Base-by-base conservation (phyloP, 2,797 vertebrate genomes). In the Labeo calbasu region DNA sequence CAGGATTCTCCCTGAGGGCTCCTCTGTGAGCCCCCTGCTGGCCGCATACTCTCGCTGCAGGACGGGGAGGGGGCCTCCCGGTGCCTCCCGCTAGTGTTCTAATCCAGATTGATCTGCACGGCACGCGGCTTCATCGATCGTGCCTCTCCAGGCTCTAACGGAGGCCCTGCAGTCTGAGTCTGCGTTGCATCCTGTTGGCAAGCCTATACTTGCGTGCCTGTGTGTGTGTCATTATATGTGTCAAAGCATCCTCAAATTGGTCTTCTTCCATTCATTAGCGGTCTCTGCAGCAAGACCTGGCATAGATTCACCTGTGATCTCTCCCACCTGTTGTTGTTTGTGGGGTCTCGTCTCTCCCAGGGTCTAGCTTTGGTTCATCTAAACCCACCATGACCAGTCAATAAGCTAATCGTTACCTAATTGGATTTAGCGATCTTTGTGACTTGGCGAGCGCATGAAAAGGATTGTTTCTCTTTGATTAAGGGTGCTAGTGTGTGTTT, bases 41-140 rank as follows among this genome's bases (percentile, higher is more conserved):
- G 88, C n/a, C 50, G 2, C 55, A 65, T 81, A 36, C 78, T 51
- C 46, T 70, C 59, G 9, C 66, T 86, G 79, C 78, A 81, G 65
- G 70, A 72, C 40, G 3, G 80, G 81, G 65, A 83, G 85, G 84
- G 88, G 87, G 72, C 84, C 82, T 36, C 90, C 65, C 82, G 77
- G 83, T 88, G 82, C 88, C 89, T 88, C 89, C 90, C 88, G 71
- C 85, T 88, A 88, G 91, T 88, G 89, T 87, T 92, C 92, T 95
- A 95, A 95, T 95, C 93, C 92, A 87, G 91, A 95, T 95, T 91
- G 94, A 95, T 95, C 91, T 87, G 86, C 87, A 80, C 90, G 87
- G 90, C 94, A 92, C 87, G 91, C 90, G 88, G 91, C 88, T 87
- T 91, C 91, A 92, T 94, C 88, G 92, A 95, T 93, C 87, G 87